Evolutionary conservation across 2,888 invertebrate species (phyloP).

Genomic region (Hemaris fuciformis): DNA sequence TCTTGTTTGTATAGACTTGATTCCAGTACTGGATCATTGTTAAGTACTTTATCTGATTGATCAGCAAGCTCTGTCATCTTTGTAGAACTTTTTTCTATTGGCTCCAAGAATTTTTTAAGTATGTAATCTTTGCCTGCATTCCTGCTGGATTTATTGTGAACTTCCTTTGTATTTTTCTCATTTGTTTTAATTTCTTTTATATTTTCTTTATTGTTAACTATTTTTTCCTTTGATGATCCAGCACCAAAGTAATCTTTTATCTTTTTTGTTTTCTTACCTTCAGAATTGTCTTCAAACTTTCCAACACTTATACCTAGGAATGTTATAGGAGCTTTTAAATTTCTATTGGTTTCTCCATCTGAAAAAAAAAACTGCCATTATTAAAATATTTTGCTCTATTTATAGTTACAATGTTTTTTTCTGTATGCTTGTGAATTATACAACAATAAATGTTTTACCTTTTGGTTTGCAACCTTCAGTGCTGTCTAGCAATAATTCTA

Average conservation of each 20-base stretch:
- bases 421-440: background rate
- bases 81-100: slow-evolving; percentile 23
- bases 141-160: slow-evolving; percentile 2
- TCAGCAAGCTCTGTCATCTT: slow-evolving; percentile 10
- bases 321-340: slow-evolving; percentile 80
- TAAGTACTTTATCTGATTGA: slow-evolving; percentile 11
- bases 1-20: slow-evolving; percentile 62
- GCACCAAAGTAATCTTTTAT: slow-evolving; percentile 82
- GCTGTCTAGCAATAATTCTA: slow-evolving; percentile 85
- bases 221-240: slow-evolving; percentile 50
- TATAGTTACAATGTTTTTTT: too few species aligned
- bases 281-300: slow-evolving; percentile 85
- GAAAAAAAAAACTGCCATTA: slow-evolving; percentile 31
- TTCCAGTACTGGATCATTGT: slow-evolving; percentile 33
- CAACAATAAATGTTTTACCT: slow-evolving; percentile 48
- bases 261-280: slow-evolving; percentile 77
- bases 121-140: slow-evolving; percentile 34
- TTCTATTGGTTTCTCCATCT: slow-evolving; percentile 63
- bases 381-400: too few species aligned
- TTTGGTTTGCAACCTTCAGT: slow-evolving; percentile 63
- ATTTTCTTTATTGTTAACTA: slow-evolving; percentile 32
- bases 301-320: slow-evolving; percentile 89
- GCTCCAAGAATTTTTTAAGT: slow-evolving; percentile 35
- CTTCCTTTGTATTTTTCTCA: slow-evolving; percentile 15
- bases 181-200: slow-evolving; percentile 26